These are phyloP conservation scores for Fulmarus glacialis DNA, from an alignment of 2,113 vertebrate genomes.

Conservation along the genomic window DNA sequence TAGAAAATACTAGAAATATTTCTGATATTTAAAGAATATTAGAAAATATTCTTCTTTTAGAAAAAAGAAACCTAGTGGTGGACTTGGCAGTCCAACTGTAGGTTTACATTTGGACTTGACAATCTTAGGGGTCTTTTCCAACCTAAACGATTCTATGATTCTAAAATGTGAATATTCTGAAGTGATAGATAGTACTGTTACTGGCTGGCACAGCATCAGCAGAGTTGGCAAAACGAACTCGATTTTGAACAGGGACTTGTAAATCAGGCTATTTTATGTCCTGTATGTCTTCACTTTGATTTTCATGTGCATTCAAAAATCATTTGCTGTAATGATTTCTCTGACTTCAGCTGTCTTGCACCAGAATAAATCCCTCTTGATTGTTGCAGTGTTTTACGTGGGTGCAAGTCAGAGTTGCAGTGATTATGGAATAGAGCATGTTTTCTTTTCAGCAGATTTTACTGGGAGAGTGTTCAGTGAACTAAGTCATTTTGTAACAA, in stretches of 20 bases:
- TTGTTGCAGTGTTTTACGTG: neutral
- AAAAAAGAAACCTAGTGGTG: neutral
- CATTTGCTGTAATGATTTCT: neutral
- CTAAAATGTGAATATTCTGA: neutral
- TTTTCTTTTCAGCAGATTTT: neutral
- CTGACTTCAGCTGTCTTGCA: neutral
- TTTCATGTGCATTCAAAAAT: neutral
- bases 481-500: neutral
- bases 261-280: neutral
- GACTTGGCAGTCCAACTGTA: neutral
- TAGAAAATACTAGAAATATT: neutral
- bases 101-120: neutral
- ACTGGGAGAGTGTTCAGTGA: neutral
- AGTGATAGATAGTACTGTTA: neutral
- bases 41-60: neutral
- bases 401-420: neutral
- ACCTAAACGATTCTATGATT: neutral
- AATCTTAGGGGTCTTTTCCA: neutral
- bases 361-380: neutral
- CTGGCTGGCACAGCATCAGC: neutral
- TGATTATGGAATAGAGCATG: neutral
- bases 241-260: neutral
- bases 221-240: neutral
- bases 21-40: neutral
- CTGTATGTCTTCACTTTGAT: neutral